Base-by-base conservation (phyloP, 1,140 invertebrate species). In the Andrena cerasifolii region DNA sequence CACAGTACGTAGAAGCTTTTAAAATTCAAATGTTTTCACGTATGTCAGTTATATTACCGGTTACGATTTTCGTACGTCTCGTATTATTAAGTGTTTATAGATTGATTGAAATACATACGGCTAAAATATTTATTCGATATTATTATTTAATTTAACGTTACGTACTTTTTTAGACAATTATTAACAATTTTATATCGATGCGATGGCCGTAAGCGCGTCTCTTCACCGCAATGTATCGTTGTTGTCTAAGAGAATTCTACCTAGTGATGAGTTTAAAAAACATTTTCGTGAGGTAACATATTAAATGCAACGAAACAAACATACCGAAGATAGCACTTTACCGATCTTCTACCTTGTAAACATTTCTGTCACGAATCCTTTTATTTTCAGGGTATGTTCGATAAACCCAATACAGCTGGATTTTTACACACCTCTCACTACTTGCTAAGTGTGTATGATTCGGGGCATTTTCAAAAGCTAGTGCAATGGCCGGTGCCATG, bases 401-500 rank as follows among this genome's bases (percentile, higher is more conserved):
- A 93, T 2, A 93, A 93, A 73, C 92, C 93, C 4, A 94, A 94
- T 59, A 92, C 91, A 51, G 28, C 87, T 2, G 93, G 93, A 21
- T 94, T 94, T 47, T 89, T 93, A 31, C 89, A 93, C 5, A 89
- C 93, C 12, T 93, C 93, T 53, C 86, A 93, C 49, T 94, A 92
- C 85, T 77, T 94, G 10, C 88, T 93, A 66, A 90, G 83, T 0
- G 82, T 93, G 59, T 86, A 92, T 24, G 92, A 94, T 79, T 82
- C 90, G 1, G 88, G 86, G 0, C 89, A 90, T 65, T 92, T 93
- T 62, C 91, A 90, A 75, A 92, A 89, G 2, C 78, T 89, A 5
- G 83, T 93, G 43, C 91, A 92, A 51, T 94, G 93, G 93, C 93
- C 93, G 26, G 84, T 94, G 26, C 87, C 89, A 7, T 93, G 93